A percentile compares a stretch with the other conserved stretches of the same genome.
Evolutionary conservation across 1,140 invertebrate species (phyloP).

Genomic region (Hirudo medicinalis): DNA sequence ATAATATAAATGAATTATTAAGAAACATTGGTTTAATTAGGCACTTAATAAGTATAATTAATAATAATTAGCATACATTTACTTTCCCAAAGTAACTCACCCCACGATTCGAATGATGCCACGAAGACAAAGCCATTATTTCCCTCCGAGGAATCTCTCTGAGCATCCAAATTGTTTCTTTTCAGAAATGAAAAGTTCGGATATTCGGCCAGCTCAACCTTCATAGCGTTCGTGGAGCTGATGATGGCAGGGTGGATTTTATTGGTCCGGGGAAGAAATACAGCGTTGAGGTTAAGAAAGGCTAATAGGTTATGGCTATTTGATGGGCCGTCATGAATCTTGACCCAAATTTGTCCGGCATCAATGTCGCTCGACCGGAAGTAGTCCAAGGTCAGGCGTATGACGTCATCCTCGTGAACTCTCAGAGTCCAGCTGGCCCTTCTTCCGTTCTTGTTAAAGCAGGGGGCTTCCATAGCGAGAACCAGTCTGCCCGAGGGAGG

Average conservation of each 20-base stretch:
- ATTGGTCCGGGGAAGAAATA: too few species aligned
- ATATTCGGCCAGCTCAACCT: neutral
- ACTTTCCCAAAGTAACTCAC: too few species aligned
- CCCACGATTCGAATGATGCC: too few species aligned
- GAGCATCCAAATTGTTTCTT: too few species aligned
- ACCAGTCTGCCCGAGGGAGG: neutral
- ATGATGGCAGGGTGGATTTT: too few species aligned
- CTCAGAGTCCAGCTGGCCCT: neutral
- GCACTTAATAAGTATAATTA: too few species aligned
- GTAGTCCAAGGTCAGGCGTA: neutral
- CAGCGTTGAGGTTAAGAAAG: neutral
- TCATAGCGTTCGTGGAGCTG: neutral
- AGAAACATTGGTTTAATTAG: too few species aligned
- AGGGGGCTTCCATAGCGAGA: neutral
- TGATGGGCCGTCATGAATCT: neutral
- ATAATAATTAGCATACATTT: too few species aligned
- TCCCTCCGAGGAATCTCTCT: too few species aligned
- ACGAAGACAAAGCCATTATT: too few species aligned
- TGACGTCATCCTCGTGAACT: neutral
- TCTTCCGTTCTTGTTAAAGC: neutral
- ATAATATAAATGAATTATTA: too few species aligned
- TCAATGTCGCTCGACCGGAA: neutral
- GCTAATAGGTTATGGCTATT: neutral
- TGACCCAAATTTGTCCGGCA: conserved; percentile 4
- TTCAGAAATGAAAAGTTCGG: neutral